Base-by-base conservation (phyloP, 2,888 invertebrate genomes). In the Dryococelus australis region DNA sequence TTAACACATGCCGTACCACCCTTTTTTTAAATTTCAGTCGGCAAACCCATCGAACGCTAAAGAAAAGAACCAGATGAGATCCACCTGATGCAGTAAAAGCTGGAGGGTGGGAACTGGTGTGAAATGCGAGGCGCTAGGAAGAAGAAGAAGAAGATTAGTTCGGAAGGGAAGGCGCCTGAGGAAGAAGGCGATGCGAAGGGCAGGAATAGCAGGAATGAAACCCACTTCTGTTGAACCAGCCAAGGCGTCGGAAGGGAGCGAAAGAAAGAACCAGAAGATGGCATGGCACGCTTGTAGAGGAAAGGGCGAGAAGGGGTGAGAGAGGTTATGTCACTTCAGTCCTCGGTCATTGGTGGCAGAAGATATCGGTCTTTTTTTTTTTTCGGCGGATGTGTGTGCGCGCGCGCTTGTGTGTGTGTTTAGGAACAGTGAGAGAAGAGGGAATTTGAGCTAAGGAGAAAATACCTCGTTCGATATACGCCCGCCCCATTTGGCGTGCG, bases 71-170 rank as follows among this genome's bases (percentile, higher is more conserved):
- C 65, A 65, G n/a, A 65, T 10, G 65, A 65, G 6, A 65, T 65
- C 65, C 65, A 65, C 65, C 65, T 65, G 65, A 65, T 65, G 65
- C 65, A 65, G 65, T 65, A 65, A 65, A 65, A 65, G 65, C 65
- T 20, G 65, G 24, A 65, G 65, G n/a, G 65, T 8, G n/a, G 65
- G 12, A 20, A 24, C 8, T 8, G 65, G 65, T 65, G 65, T n/a
- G 65, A 65, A 65, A 65, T 65, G 65, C 65, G 65, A 65, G 65
- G 24, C 16, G 20, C 65, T 65, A n/a, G 65, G 1, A 65, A 65
- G 65, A 65, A 24, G 65, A 65, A 65, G 65, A 65, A 65, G 65
- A 65, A 65, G 65, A 65, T 65, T 65, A 65, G 65, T 65, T 65
- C 24, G 65, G 65, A 65, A 65, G 65, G 13, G 65, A n/a, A 65